Evolutionary conservation across 2,888 invertebrate species (phyloP).

Genomic region (Podotricha telesiphe): DNA sequence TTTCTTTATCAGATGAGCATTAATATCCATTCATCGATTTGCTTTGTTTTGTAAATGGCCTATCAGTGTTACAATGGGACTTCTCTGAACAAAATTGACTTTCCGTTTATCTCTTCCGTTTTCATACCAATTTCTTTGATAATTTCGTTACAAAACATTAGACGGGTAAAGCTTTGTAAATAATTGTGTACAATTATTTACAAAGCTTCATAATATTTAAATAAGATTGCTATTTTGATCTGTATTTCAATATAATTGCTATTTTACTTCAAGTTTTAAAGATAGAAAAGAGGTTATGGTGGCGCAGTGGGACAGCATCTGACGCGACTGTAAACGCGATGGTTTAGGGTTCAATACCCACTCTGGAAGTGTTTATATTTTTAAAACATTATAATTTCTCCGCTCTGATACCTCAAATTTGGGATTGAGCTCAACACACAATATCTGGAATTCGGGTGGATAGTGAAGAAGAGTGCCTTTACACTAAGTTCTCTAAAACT

Average conservation of each 20-base stretch:
- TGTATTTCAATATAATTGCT: constrained; percentile 6
- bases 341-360: too few relatives aligned
- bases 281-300: too few relatives aligned
- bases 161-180: constrained; percentile 12
- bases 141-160: constrained; percentile 12
- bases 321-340: too few relatives aligned
- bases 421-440: too few relatives aligned
- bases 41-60: constrained; percentile 40
- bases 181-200: constrained; percentile 15
- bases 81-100: constrained; percentile 29
- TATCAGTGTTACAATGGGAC: constrained; percentile 36
- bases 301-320: too few relatives aligned
- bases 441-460: too few relatives aligned
- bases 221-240: background rate
- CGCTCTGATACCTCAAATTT: too few relatives aligned
- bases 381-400: too few relatives aligned
- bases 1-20: constrained; percentile 31
- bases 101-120: constrained; percentile 31
- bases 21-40: constrained; percentile 34
- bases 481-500: too few relatives aligned
- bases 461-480: too few relatives aligned
- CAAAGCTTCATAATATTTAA: background rate
- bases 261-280: background rate
- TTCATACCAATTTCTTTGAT: constrained; percentile 28
- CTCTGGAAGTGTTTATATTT: too few relatives aligned